Conservation (phyloP, 1,140 invertebrate genomes). For the Ptiloglossa arizonensis region DNA sequence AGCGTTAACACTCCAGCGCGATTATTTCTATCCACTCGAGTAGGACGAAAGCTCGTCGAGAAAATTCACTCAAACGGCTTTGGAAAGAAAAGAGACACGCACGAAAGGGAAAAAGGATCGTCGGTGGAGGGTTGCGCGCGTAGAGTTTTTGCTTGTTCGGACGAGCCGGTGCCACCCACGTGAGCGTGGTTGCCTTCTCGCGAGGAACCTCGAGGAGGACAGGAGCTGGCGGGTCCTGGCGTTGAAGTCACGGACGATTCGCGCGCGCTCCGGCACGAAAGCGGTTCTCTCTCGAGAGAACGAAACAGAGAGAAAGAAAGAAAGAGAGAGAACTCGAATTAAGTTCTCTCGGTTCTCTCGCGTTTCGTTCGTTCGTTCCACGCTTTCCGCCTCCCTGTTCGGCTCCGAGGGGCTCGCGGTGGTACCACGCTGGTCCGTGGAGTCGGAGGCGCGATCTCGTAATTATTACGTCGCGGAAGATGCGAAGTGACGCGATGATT, state of each 20-base stretch:
- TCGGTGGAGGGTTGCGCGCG: neutral
- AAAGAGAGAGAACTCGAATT: constrained; percentile 58
- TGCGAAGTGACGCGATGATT: constrained; percentile 70
- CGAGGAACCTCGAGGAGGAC: constrained; percentile 35
- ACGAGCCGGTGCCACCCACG: constrained; percentile 15
- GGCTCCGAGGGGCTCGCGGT: constrained; percentile 29
- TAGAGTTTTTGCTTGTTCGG: neutral
- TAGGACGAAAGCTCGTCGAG: too few species aligned
- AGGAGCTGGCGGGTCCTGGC: constrained; percentile 8
- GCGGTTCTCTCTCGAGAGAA: neutral
- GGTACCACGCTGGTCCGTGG: constrained; percentile 33
- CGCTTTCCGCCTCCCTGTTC: constrained; percentile 39
- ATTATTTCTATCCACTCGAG: too few species aligned
- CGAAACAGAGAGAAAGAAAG: too few species aligned
- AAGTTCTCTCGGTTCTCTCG: constrained; percentile 42
- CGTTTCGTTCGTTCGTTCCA: constrained; percentile 26
- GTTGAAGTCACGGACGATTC: constrained; percentile 49
- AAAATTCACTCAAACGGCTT: too few species aligned
- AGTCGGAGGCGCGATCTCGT: constrained; percentile 66
- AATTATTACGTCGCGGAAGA: constrained; percentile 68
- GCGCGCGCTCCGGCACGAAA: constrained; percentile 25
- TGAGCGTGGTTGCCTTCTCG: neutral
- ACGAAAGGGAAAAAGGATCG: too few species aligned
- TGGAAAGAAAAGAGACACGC: too few species aligned
- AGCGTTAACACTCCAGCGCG: too few species aligned